Conservation (phyloP, 1,140 invertebrate genomes). For the Dufourea novaeangliae region DNA sequence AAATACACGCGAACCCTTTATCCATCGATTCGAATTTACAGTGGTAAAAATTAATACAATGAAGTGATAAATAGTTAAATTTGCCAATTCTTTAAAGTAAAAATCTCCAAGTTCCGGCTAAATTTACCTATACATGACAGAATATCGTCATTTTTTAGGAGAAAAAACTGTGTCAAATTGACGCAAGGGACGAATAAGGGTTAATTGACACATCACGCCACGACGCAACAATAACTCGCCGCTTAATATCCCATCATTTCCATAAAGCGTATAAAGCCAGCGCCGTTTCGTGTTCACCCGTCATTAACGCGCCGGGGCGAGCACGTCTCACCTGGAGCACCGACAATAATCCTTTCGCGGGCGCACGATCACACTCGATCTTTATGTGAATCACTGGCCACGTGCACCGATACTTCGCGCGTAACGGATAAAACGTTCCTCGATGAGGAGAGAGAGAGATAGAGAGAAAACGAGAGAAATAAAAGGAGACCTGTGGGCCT, state of each 20-base stretch:
- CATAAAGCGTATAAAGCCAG: conserved; percentile 36
- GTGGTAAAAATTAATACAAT: too few species aligned
- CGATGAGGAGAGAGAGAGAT: background rate
- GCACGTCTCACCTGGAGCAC: conserved; percentile 75
- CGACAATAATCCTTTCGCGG: conserved; percentile 70
- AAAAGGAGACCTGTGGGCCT: background rate
- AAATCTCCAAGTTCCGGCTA: too few species aligned
- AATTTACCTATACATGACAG: too few species aligned
- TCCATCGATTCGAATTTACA: background rate
- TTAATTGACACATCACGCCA: conserved; percentile 22
- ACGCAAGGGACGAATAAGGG: too few species aligned
- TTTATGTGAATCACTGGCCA: conserved; percentile 45
- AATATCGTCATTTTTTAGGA: too few species aligned
- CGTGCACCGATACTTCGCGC: conserved; percentile 22
- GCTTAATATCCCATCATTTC: conserved; percentile 31
- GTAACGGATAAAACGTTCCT: conserved; percentile 1
- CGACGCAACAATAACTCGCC: conserved; percentile 1
- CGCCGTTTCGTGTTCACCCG: conserved; percentile 27
- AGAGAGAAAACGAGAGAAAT: background rate
- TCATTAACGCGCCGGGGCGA: conserved; percentile 62
- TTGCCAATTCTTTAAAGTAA: too few species aligned
- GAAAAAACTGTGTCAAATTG: too few species aligned
- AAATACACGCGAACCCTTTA: background rate
- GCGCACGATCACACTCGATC: conserved; percentile 52
- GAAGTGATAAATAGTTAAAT: too few species aligned